These are phyloP conservation scores for Neuroscelio doddi DNA, from an alignment of 2,888 invertebrate species.

Conservation along the genomic window DNA sequence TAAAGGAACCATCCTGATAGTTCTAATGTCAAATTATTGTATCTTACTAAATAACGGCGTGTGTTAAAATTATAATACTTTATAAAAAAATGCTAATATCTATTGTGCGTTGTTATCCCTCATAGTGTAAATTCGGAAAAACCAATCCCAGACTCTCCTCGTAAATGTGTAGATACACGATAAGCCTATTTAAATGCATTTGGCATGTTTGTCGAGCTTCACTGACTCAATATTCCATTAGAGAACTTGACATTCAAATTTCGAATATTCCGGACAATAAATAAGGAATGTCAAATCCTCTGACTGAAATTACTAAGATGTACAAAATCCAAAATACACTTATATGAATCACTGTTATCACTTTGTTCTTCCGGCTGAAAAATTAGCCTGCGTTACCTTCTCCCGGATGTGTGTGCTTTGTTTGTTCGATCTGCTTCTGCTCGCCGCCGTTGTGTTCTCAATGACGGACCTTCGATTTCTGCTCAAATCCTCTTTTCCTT, in stretches of 20 bases:
- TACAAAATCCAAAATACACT: slow-evolving; percentile 30
- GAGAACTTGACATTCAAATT: background rate
- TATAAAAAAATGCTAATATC: too few species aligned
- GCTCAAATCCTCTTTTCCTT: slow-evolving; percentile 2
- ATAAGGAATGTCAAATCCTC: too few species aligned
- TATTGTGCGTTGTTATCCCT: too few species aligned
- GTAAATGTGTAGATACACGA: slow-evolving; percentile 49
- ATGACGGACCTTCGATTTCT: slow-evolving; percentile 54
- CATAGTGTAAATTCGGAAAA: background rate
- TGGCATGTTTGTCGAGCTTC: slow-evolving; percentile 57
- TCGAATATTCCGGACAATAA: background rate
- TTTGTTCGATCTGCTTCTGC: slow-evolving; percentile 56
- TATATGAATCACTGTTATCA: slow-evolving; percentile 33
- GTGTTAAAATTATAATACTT: too few species aligned
- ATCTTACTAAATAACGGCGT: too few species aligned
- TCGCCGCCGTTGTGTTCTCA: slow-evolving; percentile 53
- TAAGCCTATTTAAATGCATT: slow-evolving; percentile 64
- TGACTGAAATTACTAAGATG: slow-evolving; percentile 8
- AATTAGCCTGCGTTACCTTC: slow-evolving; percentile 47
- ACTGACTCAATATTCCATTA: background rate
- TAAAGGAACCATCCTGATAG: background rate
- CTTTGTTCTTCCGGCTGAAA: too few species aligned
- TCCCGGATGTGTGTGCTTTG: slow-evolving; percentile 54
- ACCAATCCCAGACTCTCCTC: slow-evolving; percentile 3
- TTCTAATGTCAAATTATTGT: too few species aligned